phyloP scores from a whole-genome alignment of 1,140 invertebrate genomes.

The Uloborus diversus region DNA sequence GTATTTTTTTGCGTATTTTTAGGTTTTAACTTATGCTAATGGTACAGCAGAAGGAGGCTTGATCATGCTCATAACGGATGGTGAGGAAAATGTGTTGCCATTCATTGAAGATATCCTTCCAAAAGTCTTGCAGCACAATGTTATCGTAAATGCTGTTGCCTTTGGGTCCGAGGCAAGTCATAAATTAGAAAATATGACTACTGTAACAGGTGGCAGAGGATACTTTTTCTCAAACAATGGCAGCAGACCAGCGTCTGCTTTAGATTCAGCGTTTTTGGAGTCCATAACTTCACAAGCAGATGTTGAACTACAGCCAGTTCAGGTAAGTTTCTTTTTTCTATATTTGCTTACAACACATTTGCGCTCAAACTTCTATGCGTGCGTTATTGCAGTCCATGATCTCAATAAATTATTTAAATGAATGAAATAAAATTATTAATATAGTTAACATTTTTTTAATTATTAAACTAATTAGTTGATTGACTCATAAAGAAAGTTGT shows the following conservation, averaged over 20 bases:
- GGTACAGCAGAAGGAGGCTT: conserved; percentile 49
- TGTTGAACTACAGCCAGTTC: conserved; percentile 54
- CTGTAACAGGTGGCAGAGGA: conserved; percentile 54
- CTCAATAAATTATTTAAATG: no score
- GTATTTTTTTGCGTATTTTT: not conserved
- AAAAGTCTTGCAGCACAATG: conserved; percentile 37
- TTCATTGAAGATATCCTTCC: conserved; percentile 56
- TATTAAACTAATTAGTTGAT: no score
- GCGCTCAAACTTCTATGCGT: no score
- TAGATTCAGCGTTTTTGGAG: conserved; percentile 53
- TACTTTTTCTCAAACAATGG: conserved; percentile 54
- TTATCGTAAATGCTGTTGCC: conserved; percentile 59
- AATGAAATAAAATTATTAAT: no score
- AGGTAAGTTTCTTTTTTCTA: conserved; percentile 47
- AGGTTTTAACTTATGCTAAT: conserved; percentile 42
- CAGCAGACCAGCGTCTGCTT: conserved; percentile 24
- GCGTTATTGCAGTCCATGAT: no score
- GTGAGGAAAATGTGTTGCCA: conserved; percentile 60
- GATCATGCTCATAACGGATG: conserved; percentile 60
- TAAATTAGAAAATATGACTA: conserved; percentile 53
- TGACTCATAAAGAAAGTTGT: no score
- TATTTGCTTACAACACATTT: no score
- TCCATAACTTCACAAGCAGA: conserved; percentile 52
- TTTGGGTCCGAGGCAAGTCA: conserved; percentile 55
- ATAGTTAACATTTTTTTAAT: no score